Evolutionary conservation across 2,888 invertebrate species (phyloP).

Genomic region (Leptopilina syphax): DNA sequence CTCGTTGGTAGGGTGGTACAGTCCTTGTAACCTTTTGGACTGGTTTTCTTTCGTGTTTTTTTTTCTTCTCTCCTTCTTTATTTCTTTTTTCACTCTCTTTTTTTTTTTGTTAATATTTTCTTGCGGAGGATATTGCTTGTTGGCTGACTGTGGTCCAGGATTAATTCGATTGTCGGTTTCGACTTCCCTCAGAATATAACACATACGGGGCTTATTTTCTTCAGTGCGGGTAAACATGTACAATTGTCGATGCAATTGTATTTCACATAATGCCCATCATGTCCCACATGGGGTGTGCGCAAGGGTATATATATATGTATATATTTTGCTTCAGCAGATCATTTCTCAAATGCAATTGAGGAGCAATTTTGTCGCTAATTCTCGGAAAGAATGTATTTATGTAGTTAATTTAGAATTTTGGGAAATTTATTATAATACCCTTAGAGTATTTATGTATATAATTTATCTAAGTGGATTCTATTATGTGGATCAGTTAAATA

Average conservation of each 20-base stretch:
- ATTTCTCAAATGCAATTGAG: constrained; percentile 7
- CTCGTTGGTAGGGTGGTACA: constrained; percentile 59
- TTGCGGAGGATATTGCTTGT: constrained; percentile 33
- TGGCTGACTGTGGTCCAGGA: constrained; percentile 49
- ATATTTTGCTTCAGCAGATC: constrained; percentile 3
- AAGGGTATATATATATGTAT: no score
- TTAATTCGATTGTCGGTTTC: constrained; percentile 60
- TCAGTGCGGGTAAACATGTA: constrained; percentile 37
- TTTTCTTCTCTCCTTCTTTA: no score
- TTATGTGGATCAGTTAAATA: no score
- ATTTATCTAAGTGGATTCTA: no score
- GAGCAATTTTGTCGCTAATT: constrained; percentile 3
- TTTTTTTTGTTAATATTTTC: background rate
- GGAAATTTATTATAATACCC: no score
- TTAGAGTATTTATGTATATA: no score
- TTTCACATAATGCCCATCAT: constrained; percentile 22
- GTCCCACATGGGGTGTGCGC: constrained; percentile 27
- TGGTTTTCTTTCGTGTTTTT: constrained; percentile 47
- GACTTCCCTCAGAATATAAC: constrained; percentile 54
- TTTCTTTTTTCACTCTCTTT: no score
- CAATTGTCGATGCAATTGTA: constrained; percentile 40
- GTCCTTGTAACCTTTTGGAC: constrained; percentile 50
- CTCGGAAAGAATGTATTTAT: background rate
- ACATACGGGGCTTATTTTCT: constrained; percentile 32
- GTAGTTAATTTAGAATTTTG: no score